Evolutionary conservation across 1,140 invertebrate species (phyloP).

Genomic region (Rhyacophila brunnea): DNA sequence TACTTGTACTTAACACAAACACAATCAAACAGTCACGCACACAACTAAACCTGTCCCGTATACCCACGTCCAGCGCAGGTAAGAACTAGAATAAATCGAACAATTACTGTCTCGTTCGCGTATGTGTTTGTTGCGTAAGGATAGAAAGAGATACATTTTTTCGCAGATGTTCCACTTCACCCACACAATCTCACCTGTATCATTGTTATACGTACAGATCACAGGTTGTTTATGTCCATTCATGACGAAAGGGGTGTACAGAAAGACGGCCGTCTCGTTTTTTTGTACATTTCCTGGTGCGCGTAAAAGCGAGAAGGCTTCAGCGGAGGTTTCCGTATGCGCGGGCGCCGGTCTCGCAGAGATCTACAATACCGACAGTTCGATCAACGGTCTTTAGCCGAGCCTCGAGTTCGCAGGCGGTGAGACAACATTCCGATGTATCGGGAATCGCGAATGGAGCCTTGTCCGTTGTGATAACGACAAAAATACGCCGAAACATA

Average conservation of each 20-base stretch:
- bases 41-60: not conserved
- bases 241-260: constrained; percentile 5
- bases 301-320: constrained; percentile 1
- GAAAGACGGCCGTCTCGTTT: constrained; percentile 2
- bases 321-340: not conserved
- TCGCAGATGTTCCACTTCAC: not conserved
- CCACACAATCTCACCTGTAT: constrained; percentile 18
- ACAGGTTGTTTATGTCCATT: constrained; percentile 15
- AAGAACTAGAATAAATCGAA: constrained; percentile 1
- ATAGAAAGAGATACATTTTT: not conserved
- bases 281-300: not conserved
- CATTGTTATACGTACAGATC: constrained; percentile 1
- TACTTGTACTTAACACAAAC: constrained; percentile 2
- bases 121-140: not conserved
- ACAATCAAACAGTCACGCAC: not conserved
- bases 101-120: not conserved
- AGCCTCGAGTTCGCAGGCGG: constrained; percentile 22
- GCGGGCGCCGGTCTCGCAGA: constrained; percentile 3
- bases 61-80: constrained; percentile 3
- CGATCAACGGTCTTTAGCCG: constrained; percentile 34
- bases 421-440: constrained; percentile 28
- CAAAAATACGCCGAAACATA: no score
- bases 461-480: no score
- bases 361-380: constrained; percentile 31
- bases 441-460: no score